phyloP scores from a whole-genome alignment of 2,888 invertebrate genomes.

The Laspeyria flexula region DNA sequence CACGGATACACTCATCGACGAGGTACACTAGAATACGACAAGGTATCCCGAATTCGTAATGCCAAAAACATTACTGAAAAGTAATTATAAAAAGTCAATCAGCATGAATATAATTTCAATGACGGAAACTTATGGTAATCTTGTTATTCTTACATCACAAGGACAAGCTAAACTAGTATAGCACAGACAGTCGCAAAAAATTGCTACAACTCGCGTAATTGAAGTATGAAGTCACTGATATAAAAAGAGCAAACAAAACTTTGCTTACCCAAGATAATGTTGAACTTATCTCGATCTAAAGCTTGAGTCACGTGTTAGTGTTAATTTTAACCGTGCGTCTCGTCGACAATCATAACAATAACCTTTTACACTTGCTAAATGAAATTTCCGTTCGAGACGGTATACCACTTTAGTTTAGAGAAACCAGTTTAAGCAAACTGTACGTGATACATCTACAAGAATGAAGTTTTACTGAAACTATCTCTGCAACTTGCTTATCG shows the following conservation, averaged over 20 bases:
- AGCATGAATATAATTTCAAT: too few relatives aligned
- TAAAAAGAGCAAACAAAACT: conserved; percentile 4
- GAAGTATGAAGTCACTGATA: conserved; percentile 2
- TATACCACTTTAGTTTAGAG: conserved; percentile 22
- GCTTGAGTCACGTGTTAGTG: conserved; percentile 2
- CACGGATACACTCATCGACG: too few relatives aligned
- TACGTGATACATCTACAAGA: too few relatives aligned
- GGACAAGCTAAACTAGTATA: too few relatives aligned
- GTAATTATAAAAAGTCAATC: too few relatives aligned
- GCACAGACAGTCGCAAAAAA: neutral
- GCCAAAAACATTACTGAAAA: too few relatives aligned
- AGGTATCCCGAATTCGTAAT: too few relatives aligned
- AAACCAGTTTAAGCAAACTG: conserved; percentile 11
- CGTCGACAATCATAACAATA: conserved; percentile 11
- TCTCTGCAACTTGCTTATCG: too few relatives aligned
- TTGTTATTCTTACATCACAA: too few relatives aligned
- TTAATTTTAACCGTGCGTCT: conserved; percentile 22
- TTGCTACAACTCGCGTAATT: neutral
- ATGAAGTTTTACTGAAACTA: too few relatives aligned
- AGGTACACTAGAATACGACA: too few relatives aligned
- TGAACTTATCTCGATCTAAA: conserved; percentile 3
- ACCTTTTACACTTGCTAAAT: conserved; percentile 50
- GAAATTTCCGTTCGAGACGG: conserved; percentile 53
- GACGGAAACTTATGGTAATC: too few relatives aligned
- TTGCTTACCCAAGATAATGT: conserved; percentile 2